Percentiles rank a stretch among this genome's conserved stretches.
Evolutionary conservation across 2,797 vertebrate species (phyloP).

Genomic region (Eremophila alpestris): DNA sequence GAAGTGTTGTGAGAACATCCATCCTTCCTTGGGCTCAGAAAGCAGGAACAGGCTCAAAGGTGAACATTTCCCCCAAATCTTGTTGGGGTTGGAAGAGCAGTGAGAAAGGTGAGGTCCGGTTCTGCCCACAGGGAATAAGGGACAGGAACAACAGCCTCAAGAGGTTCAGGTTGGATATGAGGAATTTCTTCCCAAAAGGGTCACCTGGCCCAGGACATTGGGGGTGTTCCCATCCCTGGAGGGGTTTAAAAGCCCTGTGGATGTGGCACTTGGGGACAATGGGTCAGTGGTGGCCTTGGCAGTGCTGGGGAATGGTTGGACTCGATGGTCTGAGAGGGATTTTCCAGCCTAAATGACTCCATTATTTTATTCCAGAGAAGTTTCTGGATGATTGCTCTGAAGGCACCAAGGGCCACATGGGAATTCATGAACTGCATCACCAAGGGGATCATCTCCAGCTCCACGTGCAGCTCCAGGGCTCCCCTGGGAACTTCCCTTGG

Average conservation of each 20-base stretch:
- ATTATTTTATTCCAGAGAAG: neutral
- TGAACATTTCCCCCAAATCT: neutral
- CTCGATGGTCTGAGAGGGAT: neutral
- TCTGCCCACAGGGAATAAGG: neutral
- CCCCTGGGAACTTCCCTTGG: neutral
- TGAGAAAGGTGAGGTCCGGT: accelerated
- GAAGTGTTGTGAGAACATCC: neutral
- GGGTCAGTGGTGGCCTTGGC: neutral
- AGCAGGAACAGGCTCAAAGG: neutral
- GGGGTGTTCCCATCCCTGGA: neutral
- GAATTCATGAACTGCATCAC: neutral
- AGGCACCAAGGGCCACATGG: neutral
- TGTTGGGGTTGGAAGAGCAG: neutral
- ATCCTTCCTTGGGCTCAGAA: neutral
- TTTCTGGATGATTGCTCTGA: neutral
- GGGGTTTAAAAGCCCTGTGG: accelerated
- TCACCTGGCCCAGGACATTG: neutral
- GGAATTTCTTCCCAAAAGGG: neutral
- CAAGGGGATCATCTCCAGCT: neutral
- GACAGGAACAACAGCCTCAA: neutral
- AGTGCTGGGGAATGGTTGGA: neutral
- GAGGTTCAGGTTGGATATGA: neutral
- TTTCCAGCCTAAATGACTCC: neutral
- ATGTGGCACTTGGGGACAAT: neutral
- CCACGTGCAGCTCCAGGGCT: neutral